Evolutionary conservation across 2,797 vertebrate species (phyloP).

Genomic region (Hoplostethus mediterraneus): DNA sequence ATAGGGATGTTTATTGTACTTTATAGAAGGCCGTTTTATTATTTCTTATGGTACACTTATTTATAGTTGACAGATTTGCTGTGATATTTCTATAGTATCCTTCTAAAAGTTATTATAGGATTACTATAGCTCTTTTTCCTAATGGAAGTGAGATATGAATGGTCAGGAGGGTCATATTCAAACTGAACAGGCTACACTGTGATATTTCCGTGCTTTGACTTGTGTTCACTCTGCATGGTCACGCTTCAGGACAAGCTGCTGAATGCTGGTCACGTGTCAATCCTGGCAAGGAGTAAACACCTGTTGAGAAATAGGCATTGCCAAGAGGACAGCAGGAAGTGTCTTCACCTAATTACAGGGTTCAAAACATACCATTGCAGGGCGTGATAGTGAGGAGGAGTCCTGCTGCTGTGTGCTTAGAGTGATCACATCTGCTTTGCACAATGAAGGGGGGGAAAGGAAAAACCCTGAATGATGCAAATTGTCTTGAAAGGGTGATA

Average conservation of each 20-base stretch:
- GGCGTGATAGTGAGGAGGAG: conserved; percentile 49
- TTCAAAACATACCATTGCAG: conserved; percentile 39
- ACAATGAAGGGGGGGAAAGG: background rate
- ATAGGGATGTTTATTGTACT: too few species aligned
- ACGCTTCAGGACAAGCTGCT: conserved; percentile 27
- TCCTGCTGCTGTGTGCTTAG: conserved; percentile 19
- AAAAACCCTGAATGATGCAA: background rate
- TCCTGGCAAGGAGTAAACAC: conserved; percentile 48
- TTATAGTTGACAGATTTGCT: too few species aligned
- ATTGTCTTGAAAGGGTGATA: background rate
- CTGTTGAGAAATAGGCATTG: conserved; percentile 44
- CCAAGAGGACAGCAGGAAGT: conserved; percentile 37
- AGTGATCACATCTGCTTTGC: background rate
- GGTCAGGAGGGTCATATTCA: background rate
- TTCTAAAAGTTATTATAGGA: background rate
- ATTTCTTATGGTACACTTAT: too few species aligned
- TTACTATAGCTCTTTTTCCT: background rate
- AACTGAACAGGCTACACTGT: conserved; percentile 5
- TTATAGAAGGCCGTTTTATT: too few species aligned
- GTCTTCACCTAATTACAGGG: conserved; percentile 54
- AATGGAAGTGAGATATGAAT: background rate
- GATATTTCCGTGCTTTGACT: conserved; percentile 12
- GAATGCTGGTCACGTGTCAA: conserved; percentile 56
- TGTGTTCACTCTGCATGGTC: conserved; percentile 21
- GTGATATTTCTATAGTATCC: too few species aligned